These are phyloP conservation scores for Sminthurinus aureus DNA, from an alignment of 2,888 invertebrate genomes.

Conservation along the genomic window DNA sequence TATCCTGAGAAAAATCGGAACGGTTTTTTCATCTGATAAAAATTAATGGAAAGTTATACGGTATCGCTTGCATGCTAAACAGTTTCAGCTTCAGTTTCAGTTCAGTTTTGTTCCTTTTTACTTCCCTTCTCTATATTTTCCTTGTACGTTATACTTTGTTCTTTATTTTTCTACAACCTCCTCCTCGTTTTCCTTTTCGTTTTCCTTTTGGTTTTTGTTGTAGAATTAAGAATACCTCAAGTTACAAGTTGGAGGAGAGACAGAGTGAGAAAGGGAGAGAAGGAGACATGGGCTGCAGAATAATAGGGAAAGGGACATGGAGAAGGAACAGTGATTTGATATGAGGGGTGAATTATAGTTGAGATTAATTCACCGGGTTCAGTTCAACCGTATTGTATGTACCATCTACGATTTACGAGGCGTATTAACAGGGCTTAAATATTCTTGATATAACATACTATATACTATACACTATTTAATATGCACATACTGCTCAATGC, in stretches of 20 bases:
- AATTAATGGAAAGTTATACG: slow-evolving; percentile 1
- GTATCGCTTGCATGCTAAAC: slow-evolving; percentile 7
- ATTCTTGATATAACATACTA: too few relatives aligned
- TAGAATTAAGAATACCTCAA: background rate
- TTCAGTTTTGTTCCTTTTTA: background rate
- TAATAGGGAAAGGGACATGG: background rate
- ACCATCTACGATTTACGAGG: background rate
- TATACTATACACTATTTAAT: too few relatives aligned
- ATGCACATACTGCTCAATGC: too few relatives aligned
- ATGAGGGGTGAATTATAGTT: background rate
- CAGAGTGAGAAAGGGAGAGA: background rate
- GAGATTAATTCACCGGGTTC: background rate
- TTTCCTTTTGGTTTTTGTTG: background rate
- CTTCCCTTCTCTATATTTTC: background rate
- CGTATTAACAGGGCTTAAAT: background rate
- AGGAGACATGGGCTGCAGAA: background rate
- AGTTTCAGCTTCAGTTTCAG: background rate
- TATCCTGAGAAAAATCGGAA: slow-evolving; percentile 41
- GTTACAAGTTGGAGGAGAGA: background rate
- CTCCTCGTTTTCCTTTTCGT: background rate
- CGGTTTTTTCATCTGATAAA: slow-evolving; percentile 26
- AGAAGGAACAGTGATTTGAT: too few relatives aligned
- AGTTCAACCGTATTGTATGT: background rate
- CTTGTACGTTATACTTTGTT: background rate
- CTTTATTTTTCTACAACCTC: background rate